Evolutionary conservation across 2,113 vertebrate genomes (phyloP).

Genomic region (Tapirus terrestris): DNA sequence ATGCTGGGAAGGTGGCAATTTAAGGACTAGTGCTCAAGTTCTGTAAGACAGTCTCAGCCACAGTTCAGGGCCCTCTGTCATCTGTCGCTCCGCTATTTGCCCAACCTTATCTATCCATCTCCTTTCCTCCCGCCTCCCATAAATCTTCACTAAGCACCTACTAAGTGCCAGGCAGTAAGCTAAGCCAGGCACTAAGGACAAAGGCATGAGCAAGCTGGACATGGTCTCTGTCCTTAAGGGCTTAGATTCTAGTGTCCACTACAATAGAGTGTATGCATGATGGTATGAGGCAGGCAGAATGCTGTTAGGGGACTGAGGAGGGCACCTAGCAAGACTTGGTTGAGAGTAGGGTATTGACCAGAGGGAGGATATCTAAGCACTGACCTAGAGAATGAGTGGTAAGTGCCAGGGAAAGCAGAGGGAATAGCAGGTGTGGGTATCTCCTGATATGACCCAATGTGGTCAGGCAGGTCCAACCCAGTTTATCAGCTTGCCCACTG

Average conservation of each 20-base stretch:
- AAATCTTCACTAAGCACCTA: not conserved
- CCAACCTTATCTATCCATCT: not conserved
- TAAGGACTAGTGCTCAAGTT: not conserved
- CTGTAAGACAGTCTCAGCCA: not conserved
- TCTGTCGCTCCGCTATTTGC: accelerated
- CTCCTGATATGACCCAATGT: not conserved
- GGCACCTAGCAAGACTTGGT: not conserved
- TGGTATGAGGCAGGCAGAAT: not conserved
- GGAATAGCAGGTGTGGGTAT: not conserved
- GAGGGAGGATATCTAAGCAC: not conserved
- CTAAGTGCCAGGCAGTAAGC: not conserved
- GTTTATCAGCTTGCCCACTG: not conserved
- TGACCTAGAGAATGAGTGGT: not conserved
- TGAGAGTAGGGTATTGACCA: not conserved
- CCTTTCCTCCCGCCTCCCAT: not conserved
- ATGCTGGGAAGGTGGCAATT: not conserved
- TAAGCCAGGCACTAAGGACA: not conserved
- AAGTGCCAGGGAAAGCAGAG: not conserved
- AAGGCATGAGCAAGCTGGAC: not conserved
- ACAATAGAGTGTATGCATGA: not conserved
- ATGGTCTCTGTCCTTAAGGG: not conserved
- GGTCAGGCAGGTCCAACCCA: constrained; percentile 23
- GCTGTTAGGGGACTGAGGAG: not conserved
- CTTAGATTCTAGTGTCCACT: not conserved
- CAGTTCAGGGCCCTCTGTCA: not conserved